Percentiles rank a stretch among this genome's conserved stretches.
Evolutionary conservation across 2,888 invertebrate genomes (phyloP).

Genomic region (Ormia ochracea): DNA sequence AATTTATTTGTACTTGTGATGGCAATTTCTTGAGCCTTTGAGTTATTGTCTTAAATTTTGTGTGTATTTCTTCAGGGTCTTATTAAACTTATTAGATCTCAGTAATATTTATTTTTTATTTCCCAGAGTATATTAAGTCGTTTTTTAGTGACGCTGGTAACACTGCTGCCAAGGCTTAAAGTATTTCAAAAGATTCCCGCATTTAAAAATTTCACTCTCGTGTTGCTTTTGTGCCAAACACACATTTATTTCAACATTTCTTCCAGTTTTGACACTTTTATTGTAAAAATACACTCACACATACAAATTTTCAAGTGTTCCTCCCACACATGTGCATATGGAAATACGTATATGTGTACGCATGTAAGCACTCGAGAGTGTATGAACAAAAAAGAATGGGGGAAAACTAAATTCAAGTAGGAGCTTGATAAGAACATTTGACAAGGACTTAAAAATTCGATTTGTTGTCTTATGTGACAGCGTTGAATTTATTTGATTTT

Average conservation of each 20-base stretch:
- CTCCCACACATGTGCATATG: neutral
- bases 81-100: no score
- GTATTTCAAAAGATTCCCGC: neutral
- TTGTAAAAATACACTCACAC: constrained; percentile 14
- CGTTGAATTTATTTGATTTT: constrained; percentile 16
- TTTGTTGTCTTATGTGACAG: neutral
- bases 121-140: no score
- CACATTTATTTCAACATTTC: constrained; percentile 10
- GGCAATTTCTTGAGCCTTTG: no score
- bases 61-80: no score
- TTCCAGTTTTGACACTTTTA: constrained; percentile 39
- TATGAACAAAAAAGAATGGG: neutral
- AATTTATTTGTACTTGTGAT: no score
- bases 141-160: no score
- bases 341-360: neutral
- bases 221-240: constrained; percentile 26
- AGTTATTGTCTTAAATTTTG: no score
- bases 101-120: no score
- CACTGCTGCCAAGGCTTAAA: neutral
- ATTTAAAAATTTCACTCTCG: constrained; percentile 26
- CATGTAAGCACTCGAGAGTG: neutral
- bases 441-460: constrained; percentile 35
- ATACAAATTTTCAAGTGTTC: neutral
- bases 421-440: constrained; percentile 41
- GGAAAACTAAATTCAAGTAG: constrained; percentile 16